Evolutionary conservation across 2,113 vertebrate genomes (phyloP).

Genomic region (Microcebus jonahi): DNA sequence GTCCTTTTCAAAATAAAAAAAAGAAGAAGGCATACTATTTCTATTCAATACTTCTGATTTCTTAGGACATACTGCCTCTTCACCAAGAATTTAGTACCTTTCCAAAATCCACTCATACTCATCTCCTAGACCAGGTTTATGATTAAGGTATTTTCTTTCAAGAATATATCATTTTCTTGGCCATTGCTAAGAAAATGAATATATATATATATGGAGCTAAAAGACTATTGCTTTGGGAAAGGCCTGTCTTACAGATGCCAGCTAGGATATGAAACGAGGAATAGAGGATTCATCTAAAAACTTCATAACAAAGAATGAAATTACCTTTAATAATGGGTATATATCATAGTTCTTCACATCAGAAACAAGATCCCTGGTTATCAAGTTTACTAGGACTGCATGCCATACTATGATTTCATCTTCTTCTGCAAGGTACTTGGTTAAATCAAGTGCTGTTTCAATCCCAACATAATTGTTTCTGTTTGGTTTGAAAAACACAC

Average conservation of each 20-base stretch:
- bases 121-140: background rate
- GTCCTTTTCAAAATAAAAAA: background rate
- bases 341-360: slow-evolving; percentile 80
- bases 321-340: slow-evolving; percentile 88
- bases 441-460: slow-evolving; percentile 86
- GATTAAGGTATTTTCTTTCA: slow-evolving; percentile 5
- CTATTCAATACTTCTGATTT: background rate
- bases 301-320: slow-evolving; percentile 36
- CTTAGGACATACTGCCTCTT: background rate
- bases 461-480: slow-evolving; percentile 84
- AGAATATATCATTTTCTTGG: background rate
- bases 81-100: background rate
- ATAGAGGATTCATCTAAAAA: slow-evolving; percentile 9
- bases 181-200: background rate
- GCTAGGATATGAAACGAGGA: slow-evolving; percentile 5
- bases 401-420: slow-evolving; percentile 86
- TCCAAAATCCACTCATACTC: background rate
- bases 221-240: slow-evolving; percentile 34
- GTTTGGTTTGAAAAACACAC: slow-evolving; percentile 77
- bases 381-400: slow-evolving; percentile 78
- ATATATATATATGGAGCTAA: background rate
- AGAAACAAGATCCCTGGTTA: slow-evolving; percentile 66
- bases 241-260: background rate
- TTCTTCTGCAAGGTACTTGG: slow-evolving; percentile 88
- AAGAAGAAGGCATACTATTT: background rate